Evolutionary conservation across 2,797 vertebrate genomes (phyloP), one percentile per base, ranked within the genome.

Genomic region (Bradypodion ventrale): DNA sequence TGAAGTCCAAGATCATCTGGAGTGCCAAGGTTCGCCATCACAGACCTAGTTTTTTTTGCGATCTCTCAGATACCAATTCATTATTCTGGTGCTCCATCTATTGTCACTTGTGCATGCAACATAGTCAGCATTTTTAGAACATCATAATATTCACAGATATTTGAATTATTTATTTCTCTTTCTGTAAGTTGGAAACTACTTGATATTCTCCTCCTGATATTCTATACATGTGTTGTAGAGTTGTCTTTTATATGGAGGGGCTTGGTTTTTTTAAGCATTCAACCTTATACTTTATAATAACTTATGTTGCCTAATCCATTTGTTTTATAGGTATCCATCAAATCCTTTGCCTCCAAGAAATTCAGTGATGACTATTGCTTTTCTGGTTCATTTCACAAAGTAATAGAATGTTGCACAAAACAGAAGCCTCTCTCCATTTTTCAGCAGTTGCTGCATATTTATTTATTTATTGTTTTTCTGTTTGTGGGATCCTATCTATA

Each of bases 311-410:
- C 16, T 49, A 78, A 85, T 29, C 16, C 42, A 29, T 78, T 85
- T 80, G 44, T 56, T 63, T 72, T 82, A 75, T 83, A 83, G 46
- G 56, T 80, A 42, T 80, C 56, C 87, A 78, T 89, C 83, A 80
- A 80, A 63, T 65, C 44, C 75, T 70, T 78, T 88, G 81, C 87
- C 81, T 85, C 56, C 35, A 63, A 83, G 81, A 75, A 80, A 75
- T 85, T 49, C 63, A 68, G 46, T 23, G 52, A 37, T 7, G 15
- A 62, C 68, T 68, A 35, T 74, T 85, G 75, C 44, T 82, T 83
- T 29, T 85, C 68, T 73, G 80, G 63, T 87, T 83, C 82, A 80
- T 35, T 88, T 72, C 83, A 66, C 75, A 15, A 82, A 63, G 44
- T 46, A 87, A 80, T 73, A 80, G 75, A 56, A 12, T 49, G 62